phyloP scores from a whole-genome alignment of 2,888 invertebrate species.

The Heteromyza rotundicornis region DNA sequence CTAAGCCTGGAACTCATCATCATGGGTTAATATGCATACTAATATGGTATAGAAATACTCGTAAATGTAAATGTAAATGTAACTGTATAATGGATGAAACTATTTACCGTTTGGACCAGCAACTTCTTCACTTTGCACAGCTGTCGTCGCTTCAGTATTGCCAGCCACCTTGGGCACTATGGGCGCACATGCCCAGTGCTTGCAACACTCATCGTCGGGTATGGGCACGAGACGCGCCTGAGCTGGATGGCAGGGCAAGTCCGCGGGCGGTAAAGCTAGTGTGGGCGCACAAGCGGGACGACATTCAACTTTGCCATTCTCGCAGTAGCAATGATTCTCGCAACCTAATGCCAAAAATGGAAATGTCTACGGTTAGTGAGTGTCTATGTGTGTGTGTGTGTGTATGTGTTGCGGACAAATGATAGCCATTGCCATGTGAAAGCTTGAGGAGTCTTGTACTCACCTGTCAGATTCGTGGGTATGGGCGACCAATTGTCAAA shows the following conservation, averaged over 20 bases:
- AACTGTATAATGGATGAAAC: slow-evolving; percentile 4
- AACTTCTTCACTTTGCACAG: slow-evolving; percentile 18
- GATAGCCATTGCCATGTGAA: not conserved
- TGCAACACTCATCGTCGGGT: slow-evolving; percentile 83
- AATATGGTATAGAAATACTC: not conserved
- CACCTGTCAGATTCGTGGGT: slow-evolving; percentile 73
- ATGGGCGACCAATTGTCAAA: slow-evolving; percentile 80
- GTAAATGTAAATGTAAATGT: not conserved
- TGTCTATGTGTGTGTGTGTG: no score
- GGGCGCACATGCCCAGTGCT: slow-evolving; percentile 74
- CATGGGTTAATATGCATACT: not conserved
- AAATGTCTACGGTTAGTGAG: not conserved
- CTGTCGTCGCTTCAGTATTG: slow-evolving; percentile 13
- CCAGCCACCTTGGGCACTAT: slow-evolving; percentile 51
- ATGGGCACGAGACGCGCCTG: slow-evolving; percentile 70
- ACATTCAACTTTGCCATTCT: slow-evolving; percentile 86
- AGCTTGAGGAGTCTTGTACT: slow-evolving; percentile 23
- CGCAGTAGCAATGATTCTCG: slow-evolving; percentile 85
- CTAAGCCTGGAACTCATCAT: not conserved
- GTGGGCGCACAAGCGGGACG: slow-evolving; percentile 81
- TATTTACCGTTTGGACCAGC: slow-evolving; percentile 47
- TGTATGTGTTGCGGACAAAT: no score
- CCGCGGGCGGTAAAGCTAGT: slow-evolving; percentile 76
- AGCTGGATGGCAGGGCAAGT: slow-evolving; percentile 74
- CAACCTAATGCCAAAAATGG: slow-evolving; percentile 67